phyloP scores from a whole-genome alignment of 2,797 vertebrate genomes.

The Alectoris magna region DNA sequence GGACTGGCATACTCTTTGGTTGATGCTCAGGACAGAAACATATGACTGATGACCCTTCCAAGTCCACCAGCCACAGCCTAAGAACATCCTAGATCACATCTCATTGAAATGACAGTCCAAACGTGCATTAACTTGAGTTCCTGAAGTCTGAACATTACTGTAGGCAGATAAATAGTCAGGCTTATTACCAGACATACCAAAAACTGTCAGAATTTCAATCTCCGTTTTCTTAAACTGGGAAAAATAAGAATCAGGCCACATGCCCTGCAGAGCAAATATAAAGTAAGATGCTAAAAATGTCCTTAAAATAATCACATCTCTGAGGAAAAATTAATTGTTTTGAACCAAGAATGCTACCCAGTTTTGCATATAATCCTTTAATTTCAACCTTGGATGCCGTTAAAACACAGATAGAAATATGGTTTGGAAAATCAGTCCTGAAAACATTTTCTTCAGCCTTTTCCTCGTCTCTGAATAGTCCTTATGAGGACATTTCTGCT shows the following conservation, averaged over 20 bases:
- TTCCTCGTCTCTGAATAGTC: neutral
- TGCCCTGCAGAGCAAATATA: rapidly evolving
- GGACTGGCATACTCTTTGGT: neutral
- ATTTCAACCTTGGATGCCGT: neutral
- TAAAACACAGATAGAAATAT: neutral
- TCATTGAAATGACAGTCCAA: neutral
- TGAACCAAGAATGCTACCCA: neutral
- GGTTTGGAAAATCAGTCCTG: neutral
- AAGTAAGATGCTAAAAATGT: neutral
- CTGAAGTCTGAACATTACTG: neutral
- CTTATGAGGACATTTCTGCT: neutral
- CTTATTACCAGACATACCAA: neutral
- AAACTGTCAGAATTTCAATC: neutral
- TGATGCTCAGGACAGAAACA: neutral
- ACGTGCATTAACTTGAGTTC: neutral
- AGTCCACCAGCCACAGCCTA: neutral
- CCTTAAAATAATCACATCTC: neutral
- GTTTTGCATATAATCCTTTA: neutral
- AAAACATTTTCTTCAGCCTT: neutral
- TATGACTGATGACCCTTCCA: neutral
- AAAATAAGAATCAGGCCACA: neutral
- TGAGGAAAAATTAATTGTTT: neutral
- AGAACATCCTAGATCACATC: neutral
- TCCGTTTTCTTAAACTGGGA: neutral
- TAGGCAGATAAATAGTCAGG: neutral